Conservation (phyloP, 2,113 vertebrate species). For the Sigmodon hispidus region DNA sequence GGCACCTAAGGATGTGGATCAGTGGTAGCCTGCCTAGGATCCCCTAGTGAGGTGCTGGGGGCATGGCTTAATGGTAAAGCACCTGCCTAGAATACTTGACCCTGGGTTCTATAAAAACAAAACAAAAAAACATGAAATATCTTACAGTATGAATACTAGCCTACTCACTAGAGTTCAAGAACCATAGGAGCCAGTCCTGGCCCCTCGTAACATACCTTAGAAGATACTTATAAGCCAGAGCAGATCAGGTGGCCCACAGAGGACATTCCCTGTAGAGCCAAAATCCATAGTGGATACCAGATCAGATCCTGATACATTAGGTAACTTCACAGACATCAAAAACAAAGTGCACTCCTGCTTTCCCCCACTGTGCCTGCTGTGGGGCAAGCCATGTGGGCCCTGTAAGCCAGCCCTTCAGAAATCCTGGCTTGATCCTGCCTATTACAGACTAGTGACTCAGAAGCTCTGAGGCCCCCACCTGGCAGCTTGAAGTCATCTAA, state of each 20-base stretch:
- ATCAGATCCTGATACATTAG: background rate
- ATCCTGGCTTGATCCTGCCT: background rate
- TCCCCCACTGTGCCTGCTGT: background rate
- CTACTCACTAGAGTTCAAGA: background rate
- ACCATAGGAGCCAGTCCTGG: background rate
- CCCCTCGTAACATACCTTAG: background rate
- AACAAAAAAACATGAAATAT: accelerated
- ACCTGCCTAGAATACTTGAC: background rate
- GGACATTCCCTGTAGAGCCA: background rate
- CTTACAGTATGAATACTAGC: background rate
- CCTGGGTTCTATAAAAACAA: background rate
- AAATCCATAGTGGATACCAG: background rate
- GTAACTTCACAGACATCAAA: background rate
- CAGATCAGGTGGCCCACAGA: background rate
- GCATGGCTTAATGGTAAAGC: background rate
- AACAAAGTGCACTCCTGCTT: background rate
- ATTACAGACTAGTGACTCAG: background rate
- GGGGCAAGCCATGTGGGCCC: background rate
- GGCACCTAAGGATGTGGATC: background rate
- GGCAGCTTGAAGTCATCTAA: background rate
- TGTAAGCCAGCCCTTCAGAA: conserved; percentile 64
- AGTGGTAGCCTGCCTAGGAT: background rate
- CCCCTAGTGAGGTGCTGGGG: background rate
- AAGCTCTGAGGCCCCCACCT: background rate
- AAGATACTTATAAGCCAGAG: background rate